phyloP scores from a whole-genome alignment of 2,797 vertebrate genomes.

The Bovichtus variegatus region DNA sequence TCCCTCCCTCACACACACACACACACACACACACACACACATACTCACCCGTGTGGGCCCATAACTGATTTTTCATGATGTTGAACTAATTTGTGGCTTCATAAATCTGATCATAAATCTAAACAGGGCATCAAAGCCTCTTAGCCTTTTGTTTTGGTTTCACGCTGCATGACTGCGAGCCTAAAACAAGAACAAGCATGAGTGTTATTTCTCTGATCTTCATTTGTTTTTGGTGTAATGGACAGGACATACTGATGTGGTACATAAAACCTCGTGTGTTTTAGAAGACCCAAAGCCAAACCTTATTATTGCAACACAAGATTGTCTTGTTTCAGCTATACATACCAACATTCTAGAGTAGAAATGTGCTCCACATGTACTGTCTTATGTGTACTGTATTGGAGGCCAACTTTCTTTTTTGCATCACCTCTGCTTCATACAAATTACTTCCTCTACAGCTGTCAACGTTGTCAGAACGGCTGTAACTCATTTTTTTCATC shows the following conservation, averaged over 20 bases:
- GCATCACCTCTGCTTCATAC: constrained; percentile 22
- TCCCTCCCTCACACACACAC: neutral
- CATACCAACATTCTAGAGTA: neutral
- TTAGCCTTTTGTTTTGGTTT: neutral
- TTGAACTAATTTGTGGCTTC: constrained; percentile 38
- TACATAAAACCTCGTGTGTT: constrained; percentile 2
- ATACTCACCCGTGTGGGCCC: neutral
- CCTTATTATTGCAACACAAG: neutral
- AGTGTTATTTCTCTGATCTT: neutral
- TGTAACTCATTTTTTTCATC: constrained; percentile 2
- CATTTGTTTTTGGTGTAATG: neutral
- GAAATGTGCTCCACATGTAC: neutral
- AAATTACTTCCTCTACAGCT: constrained; percentile 40
- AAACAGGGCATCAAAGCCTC: constrained; percentile 18
- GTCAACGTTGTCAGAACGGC: constrained; percentile 15
- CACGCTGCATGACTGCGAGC: neutral
- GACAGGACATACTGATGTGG: neutral
- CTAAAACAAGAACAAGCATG: constrained; percentile 2
- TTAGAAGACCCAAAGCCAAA: neutral
- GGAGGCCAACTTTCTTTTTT: constrained; percentile 22
- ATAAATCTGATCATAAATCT: constrained; percentile 39
- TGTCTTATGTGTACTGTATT: neutral
- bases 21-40: constrained; percentile 2
- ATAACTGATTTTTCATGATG: constrained; percentile 46
- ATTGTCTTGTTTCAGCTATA: neutral